Evolutionary conservation across 2,797 vertebrate species (phyloP), one percentile per base, ranked within the genome.

Genomic region (Protosalanx chinensis): DNA sequence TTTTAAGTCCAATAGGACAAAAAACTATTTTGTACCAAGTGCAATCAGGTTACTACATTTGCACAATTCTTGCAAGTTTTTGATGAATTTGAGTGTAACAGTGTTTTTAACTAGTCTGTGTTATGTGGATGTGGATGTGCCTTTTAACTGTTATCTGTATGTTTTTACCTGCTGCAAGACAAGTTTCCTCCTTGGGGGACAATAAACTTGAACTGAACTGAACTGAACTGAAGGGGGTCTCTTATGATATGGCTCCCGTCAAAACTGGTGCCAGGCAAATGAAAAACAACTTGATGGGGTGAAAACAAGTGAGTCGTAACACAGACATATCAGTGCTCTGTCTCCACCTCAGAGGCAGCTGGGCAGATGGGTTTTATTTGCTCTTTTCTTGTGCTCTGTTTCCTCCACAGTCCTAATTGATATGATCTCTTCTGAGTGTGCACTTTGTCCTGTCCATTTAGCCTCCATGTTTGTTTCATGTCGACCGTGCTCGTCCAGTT

Each of bases 281-380:
- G 10, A 27, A 49, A 51, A 67, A 32, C 41, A 49, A 8, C 8
- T 4, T 2, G 16, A 66, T 51, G 20, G 27, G 64, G 10, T 6
- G 30, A 66, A 66, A 53, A 53, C 16, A 67, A 51, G 41, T 29
- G 64, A 53, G 33, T 37, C 32, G 37, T 51, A 27, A 32, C 16
- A 46, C 27, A 67, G 46, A 53, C 65, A 53, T 67, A 3, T 7
- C 16, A 18, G 6, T 7, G 51, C 27, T 49, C 65, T 29, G 8
- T 4, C 49, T 60, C 58, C 10, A 27, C 58, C 3, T 27, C 58
- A 7, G 20, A 8, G 8, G 27, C 27, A 30, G 49, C 30, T 1
- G 49, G 32, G 10, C 65, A 67, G 65, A 67, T 53, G 65, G 65
- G 46, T 53, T 66, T 30, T 60, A 67, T 67, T 67, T 53, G 33